Conservation (phyloP, 2,888 invertebrate species). For the Frankliniella intonsa region DNA sequence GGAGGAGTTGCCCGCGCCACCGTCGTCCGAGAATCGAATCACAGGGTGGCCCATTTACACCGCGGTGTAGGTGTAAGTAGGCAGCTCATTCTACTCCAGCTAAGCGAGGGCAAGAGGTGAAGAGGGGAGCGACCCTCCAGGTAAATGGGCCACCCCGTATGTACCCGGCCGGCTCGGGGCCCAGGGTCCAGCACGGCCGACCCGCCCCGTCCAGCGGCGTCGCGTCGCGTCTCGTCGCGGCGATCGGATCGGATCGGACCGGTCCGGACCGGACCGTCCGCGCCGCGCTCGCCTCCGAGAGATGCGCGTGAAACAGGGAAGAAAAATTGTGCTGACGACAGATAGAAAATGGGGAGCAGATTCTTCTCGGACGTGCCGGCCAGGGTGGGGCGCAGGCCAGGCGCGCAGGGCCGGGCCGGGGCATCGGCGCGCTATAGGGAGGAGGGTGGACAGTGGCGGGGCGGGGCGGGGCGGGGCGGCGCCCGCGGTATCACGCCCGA, state of each 20-base stretch:
- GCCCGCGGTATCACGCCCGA: slow-evolving; percentile 6
- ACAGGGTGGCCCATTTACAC: too few species aligned
- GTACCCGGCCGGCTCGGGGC: neutral
- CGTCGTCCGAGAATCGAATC: too few species aligned
- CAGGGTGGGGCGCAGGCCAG: neutral
- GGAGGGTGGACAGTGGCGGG: neutral
- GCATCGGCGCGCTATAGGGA: neutral
- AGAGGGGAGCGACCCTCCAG: too few species aligned
- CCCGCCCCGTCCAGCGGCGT: neutral
- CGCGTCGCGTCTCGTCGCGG: neutral
- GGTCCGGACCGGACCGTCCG: neutral
- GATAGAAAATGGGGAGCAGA: slow-evolving; percentile 26
- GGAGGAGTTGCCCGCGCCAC: too few species aligned
- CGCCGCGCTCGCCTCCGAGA: neutral
- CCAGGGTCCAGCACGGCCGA: neutral
- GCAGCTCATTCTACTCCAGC: too few species aligned
- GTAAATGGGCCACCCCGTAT: too few species aligned
- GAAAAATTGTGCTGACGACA: slow-evolving; percentile 26
- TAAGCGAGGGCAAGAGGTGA: too few species aligned
- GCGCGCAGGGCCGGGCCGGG: slow-evolving; percentile 3
- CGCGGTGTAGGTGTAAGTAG: too few species aligned
- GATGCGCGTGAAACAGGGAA: slow-evolving; percentile 19
- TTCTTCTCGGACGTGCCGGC: slow-evolving; percentile 7
- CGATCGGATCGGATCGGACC: neutral
- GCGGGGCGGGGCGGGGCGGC: neutral